phyloP scores from a whole-genome alignment of 2,888 invertebrate species.

The Abrostola triplasia region DNA sequence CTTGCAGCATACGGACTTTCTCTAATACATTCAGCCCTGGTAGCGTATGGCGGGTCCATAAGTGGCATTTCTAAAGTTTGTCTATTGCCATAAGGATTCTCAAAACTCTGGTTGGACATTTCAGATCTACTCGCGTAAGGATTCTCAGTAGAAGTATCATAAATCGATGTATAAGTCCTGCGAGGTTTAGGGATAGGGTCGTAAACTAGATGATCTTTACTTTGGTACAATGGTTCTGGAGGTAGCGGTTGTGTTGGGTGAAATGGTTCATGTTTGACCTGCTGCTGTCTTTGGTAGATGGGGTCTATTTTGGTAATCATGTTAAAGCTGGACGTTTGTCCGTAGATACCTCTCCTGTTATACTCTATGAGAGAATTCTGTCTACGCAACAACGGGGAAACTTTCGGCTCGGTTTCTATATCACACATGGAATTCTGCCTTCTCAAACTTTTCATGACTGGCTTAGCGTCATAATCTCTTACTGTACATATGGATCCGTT shows the following conservation, averaged over 20 bases:
- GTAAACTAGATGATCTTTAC: constrained; percentile 84
- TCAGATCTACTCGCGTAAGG: constrained; percentile 81
- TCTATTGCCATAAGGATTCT: constrained; percentile 81
- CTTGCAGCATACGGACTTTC: constrained; percentile 57
- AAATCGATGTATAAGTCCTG: constrained; percentile 83
- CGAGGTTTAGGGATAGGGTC: constrained; percentile 86
- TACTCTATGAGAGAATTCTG: constrained; percentile 87
- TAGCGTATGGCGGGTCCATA: constrained; percentile 76
- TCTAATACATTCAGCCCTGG: constrained; percentile 65
- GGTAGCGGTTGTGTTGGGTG: constrained; percentile 86
- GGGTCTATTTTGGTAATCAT: constrained; percentile 88
- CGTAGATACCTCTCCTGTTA: constrained; percentile 83
- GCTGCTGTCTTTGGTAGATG: constrained; percentile 87
- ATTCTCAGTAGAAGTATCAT: constrained; percentile 83
- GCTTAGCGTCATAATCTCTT: constrained; percentile 83
- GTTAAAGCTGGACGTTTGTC: constrained; percentile 84
- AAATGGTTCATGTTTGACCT: constrained; percentile 85
- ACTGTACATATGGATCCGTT: constrained; percentile 83
- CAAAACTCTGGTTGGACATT: constrained; percentile 81
- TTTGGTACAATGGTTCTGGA: constrained; percentile 87
- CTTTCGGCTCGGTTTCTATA: constrained; percentile 88
- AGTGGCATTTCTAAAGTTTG: constrained; percentile 80
- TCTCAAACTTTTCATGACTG: constrained; percentile 76
- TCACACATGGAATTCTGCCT: constrained; percentile 87
- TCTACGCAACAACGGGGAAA: constrained; percentile 85